Conservation (phyloP, 1,140 invertebrate genomes). For the Ceratoteleas bidentatus region DNA sequence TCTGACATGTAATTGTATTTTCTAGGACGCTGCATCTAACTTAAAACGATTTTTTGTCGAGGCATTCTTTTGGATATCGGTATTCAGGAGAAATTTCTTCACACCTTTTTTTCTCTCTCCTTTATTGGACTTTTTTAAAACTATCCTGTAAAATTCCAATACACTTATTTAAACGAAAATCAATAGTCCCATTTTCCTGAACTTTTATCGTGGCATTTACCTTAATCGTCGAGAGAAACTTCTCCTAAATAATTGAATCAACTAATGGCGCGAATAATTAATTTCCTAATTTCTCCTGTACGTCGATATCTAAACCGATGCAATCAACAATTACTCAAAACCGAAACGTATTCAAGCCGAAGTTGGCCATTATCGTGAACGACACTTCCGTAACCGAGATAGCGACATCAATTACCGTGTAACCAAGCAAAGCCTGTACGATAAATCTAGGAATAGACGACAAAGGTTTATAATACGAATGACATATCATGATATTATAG, state of each 20-base stretch:
- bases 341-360: conserved; percentile 28
- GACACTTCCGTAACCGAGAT: conserved; percentile 25
- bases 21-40: conserved; percentile 11
- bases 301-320: conserved; percentile 21
- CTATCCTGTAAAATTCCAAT: no score
- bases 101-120: no score
- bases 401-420: conserved; percentile 31
- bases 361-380: conserved; percentile 22
- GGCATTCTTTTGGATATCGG: conserved; percentile 9
- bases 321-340: conserved; percentile 1
- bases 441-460: conserved; percentile 41
- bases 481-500: conserved; percentile 50
- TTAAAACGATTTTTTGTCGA: conserved; percentile 16
- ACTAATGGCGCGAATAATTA: neutral
- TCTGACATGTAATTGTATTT: conserved; percentile 39
- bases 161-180: no score
- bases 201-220: no score
- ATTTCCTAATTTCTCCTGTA: neutral
- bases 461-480: conserved; percentile 48
- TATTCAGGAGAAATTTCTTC: no score
- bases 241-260: neutral
- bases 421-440: conserved; percentile 43
- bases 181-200: no score
- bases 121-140: no score
- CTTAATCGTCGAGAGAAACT: neutral